Conservation (phyloP, 2,797 vertebrate genomes). For the Etheostoma nigrum region DNA sequence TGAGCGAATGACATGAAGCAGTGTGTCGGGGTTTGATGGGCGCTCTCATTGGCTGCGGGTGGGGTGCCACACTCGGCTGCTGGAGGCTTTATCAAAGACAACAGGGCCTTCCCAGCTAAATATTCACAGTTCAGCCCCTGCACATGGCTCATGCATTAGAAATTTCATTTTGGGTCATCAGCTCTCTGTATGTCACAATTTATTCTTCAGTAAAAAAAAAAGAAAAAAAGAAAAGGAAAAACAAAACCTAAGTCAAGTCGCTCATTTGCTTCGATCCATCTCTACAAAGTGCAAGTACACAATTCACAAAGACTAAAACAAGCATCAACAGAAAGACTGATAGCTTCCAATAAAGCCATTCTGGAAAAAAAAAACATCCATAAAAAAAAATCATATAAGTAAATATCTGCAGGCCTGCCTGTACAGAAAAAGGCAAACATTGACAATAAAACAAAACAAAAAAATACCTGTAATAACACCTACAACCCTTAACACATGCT, state of each 20-base stretch:
- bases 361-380: constrained; percentile 29
- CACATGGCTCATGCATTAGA: constrained; percentile 41
- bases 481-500: constrained; percentile 55
- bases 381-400: constrained; percentile 76
- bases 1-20: constrained; percentile 9
- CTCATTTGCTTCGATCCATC: constrained; percentile 74
- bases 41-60: constrained; percentile 7
- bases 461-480: constrained; percentile 41
- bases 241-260: constrained; percentile 65
- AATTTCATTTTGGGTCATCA: constrained; percentile 48
- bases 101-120: constrained; percentile 21
- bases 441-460: constrained; percentile 39
- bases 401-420: constrained; percentile 87
- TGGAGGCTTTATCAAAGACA: constrained; percentile 13
- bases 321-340: constrained; percentile 66
- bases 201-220: constrained; percentile 59
- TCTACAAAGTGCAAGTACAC: constrained; percentile 85
- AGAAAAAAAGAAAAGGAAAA: constrained; percentile 42
- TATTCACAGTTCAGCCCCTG: constrained; percentile 41
- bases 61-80: background rate
- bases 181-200: constrained; percentile 66
- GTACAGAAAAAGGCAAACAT: constrained; percentile 81
- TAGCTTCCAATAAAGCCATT: constrained; percentile 51
- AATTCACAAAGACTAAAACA: constrained; percentile 72
- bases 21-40: constrained; percentile 5